Evolutionary conservation across 1,140 invertebrate genomes (phyloP).

Genomic region (Lepeophtheirus salmonis): DNA sequence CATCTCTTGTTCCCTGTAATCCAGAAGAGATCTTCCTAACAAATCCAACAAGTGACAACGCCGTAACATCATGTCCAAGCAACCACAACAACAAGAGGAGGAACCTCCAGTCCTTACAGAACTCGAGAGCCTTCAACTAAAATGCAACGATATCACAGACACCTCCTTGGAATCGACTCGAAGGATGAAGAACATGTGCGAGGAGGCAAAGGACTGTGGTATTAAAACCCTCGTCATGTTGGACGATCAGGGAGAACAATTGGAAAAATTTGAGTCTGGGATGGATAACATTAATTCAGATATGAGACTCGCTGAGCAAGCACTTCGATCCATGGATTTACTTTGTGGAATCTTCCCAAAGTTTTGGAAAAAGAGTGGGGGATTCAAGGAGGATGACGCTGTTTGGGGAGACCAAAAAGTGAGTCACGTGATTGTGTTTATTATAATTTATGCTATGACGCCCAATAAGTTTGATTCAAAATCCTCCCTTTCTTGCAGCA

Average conservation of each 20-base stretch:
- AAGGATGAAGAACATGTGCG: slow-evolving; percentile 83
- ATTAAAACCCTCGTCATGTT: slow-evolving; percentile 95
- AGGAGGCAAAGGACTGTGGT: slow-evolving; percentile 98
- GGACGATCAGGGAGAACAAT: slow-evolving; percentile 98
- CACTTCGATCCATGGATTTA: slow-evolving; percentile 97
- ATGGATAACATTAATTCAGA: slow-evolving; percentile 99
- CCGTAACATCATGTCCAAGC: no score
- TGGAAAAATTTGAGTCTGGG: slow-evolving; percentile 96
- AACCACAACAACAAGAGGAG: not conserved
- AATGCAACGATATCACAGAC: slow-evolving; percentile 67
- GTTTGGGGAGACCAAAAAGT: slow-evolving; percentile 18
- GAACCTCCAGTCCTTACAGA: slow-evolving; percentile 35
- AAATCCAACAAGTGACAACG: no score
- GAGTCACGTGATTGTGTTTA: not conserved
- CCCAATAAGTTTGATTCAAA: not conserved
- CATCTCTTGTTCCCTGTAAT: no score
- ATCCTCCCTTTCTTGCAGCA: not conserved
- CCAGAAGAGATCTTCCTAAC: no score
- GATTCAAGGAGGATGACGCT: slow-evolving; percentile 19
- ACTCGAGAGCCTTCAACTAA: slow-evolving; percentile 70
- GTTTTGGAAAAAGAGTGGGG: slow-evolving; percentile 79
- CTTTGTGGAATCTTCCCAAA: slow-evolving; percentile 94
- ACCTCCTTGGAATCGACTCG: slow-evolving; percentile 76
- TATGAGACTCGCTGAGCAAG: slow-evolving; percentile 98
- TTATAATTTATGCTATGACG: not conserved